Base-by-base conservation (phyloP, 2,113 vertebrate genomes). In the Heloderma charlesbogerti region DNA sequence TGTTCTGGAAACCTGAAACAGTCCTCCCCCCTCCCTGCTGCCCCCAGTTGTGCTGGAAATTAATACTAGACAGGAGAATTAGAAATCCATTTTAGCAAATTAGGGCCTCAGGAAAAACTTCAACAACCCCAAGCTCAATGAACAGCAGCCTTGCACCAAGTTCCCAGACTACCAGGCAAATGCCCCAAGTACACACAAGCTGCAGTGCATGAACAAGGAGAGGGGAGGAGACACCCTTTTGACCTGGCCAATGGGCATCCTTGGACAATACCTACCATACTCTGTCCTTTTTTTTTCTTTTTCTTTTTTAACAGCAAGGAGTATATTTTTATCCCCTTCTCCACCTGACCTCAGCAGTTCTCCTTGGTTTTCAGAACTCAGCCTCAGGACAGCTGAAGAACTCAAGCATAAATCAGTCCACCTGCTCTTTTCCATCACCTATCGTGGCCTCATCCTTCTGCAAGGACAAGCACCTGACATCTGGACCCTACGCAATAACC, bases 301-400 rank as follows among this genome's bases (percentile, higher is more conserved):
- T 15, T 5, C 27, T 10, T 16, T 83, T 40, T 79, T 80, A 84
- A 91, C 20, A 84, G 72, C 87, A 37, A 78, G 87, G 74, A 3
- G 82, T 84, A 5, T 89, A 92, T 89, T 89, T 92, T 89, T 92
- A 80, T 92, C 91, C 63, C 79, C 83, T 48, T 85, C 82, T 71
- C 10, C 72, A 25, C 37, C 66, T 88, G 87, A 89, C 63, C 82
- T 85, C 87, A 89, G 91, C 82, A 92, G 7, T 71, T 80, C 87
- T 85, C 87, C 75, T 63, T 71, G 51, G 48, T 71, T 78, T 69
- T 78, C 80, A 69, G n/a, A 84, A 69, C 29, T 60, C 81, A 20
- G 60, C 63, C 82, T 79, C 57, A 37, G 48, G 81, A 92, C 82
- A 89, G 87, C 91, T 89, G 74, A 80, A 69, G 10, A 67, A 31